Percentiles rank a stretch among this genome's conserved stretches.
phyloP scores from a whole-genome alignment of 2,113 vertebrate genomes.

The Castor canadensis region DNA sequence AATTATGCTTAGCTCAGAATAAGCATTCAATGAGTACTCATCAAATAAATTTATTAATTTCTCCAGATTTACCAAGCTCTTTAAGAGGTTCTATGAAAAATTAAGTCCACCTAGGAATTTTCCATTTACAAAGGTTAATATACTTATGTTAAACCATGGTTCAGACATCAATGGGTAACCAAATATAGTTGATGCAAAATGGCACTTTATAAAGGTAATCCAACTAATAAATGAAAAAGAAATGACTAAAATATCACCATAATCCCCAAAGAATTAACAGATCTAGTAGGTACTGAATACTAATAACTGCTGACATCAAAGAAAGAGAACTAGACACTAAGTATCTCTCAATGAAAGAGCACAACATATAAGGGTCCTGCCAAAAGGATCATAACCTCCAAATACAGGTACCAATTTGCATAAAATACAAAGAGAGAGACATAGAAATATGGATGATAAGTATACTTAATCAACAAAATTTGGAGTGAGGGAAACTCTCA shows the following conservation, averaged over 20 bases:
- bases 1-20: slow-evolving; percentile 11
- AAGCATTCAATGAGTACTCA: slow-evolving; percentile 6
- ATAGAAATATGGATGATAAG: neutral
- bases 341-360: neutral
- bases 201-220: neutral
- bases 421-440: neutral
- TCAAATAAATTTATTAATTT: slow-evolving; percentile 50
- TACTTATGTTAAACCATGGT: slow-evolving; percentile 14
- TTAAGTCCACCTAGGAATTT: slow-evolving; percentile 24
- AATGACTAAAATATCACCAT: slow-evolving; percentile 19
- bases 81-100: slow-evolving; percentile 43
- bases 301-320: slow-evolving; percentile 10
- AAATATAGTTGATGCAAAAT: slow-evolving; percentile 3
- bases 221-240: slow-evolving; percentile 18
- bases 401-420: slow-evolving; percentile 24
- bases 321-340: slow-evolving; percentile 7
- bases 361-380: neutral
- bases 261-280: neutral
- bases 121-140: slow-evolving; percentile 26
- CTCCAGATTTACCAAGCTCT: neutral
- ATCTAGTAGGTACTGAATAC: neutral
- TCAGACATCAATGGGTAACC: neutral
- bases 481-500: neutral
- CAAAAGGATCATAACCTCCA: slow-evolving; percentile 11
- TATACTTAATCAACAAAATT: neutral